phyloP scores from a whole-genome alignment of 2,113 vertebrate species.

The Gasterosteus aculeatus region DNA sequence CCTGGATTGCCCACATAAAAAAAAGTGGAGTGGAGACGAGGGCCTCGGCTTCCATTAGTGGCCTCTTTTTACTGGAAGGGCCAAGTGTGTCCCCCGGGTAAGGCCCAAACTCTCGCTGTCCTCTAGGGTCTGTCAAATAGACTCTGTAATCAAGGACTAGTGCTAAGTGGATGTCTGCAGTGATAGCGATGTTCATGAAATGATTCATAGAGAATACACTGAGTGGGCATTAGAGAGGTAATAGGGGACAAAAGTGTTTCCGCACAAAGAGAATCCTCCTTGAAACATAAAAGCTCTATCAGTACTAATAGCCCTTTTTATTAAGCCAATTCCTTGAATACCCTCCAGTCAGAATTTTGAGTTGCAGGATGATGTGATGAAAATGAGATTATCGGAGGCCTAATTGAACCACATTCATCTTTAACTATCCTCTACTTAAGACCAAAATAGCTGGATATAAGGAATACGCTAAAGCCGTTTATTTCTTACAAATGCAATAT shows the following conservation, averaged over 20 bases:
- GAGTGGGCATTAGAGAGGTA: constrained; percentile 35
- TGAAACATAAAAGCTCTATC: constrained; percentile 31
- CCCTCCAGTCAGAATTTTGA: background rate
- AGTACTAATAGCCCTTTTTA: constrained; percentile 4
- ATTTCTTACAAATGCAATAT: background rate
- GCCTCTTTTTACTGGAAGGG: constrained; percentile 87
- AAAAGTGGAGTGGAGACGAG: constrained; percentile 82
- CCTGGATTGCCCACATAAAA: constrained; percentile 87
- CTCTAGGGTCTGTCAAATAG: constrained; percentile 61
- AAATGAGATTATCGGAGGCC: constrained; percentile 3
- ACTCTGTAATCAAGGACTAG: constrained; percentile 67
- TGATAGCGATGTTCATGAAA: constrained; percentile 57
- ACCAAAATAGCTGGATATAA: background rate
- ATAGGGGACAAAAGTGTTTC: constrained; percentile 33
- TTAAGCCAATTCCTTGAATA: constrained; percentile 1
- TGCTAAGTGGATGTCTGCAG: constrained; percentile 57
- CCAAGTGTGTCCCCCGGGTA: constrained; percentile 88
- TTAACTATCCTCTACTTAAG: too few relatives aligned
- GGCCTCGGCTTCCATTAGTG: constrained; percentile 90
- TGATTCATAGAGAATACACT: constrained; percentile 45
- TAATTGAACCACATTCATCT: constrained; percentile 1
- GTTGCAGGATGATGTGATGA: constrained; percentile 1
- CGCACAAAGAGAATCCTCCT: constrained; percentile 27
- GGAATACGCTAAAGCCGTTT: background rate
- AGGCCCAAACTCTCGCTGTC: constrained; percentile 58